Conservation (phyloP, 2,113 vertebrate species). For the Gracilinanus agilis region DNA sequence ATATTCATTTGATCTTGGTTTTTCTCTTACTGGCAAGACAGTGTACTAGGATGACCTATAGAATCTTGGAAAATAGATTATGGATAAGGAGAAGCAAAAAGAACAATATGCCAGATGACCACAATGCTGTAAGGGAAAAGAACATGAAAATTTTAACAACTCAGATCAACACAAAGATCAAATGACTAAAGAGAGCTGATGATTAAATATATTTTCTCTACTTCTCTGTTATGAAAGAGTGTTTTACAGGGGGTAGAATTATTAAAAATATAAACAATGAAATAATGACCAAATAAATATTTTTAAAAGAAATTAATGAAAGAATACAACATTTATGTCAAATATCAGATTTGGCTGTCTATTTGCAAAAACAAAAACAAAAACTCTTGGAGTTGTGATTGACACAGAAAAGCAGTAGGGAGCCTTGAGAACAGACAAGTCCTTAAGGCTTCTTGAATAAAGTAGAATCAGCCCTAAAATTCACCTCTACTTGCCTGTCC, state of each 20-base stretch:
- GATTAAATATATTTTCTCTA: neutral
- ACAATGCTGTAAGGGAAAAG: neutral
- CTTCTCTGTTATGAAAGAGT: neutral
- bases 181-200: neutral
- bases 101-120: neutral
- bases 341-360: neutral
- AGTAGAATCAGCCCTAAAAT: neutral
- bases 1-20: neutral
- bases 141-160: neutral
- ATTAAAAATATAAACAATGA: neutral
- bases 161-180: neutral
- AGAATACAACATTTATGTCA: neutral
- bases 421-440: constrained; percentile 28
- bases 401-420: neutral
- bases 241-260: no score
- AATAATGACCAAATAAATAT: neutral
- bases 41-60: neutral
- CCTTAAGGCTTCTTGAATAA: constrained; percentile 2
- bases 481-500: constrained; percentile 26
- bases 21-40: constrained; percentile 26
- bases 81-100: constrained; percentile 6
- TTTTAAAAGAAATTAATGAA: neutral
- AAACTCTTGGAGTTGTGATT: neutral
- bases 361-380: neutral
- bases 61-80: neutral